A percentile compares a stretch with the other conserved stretches of the same genome.
Conservation (phyloP, 2,797 vertebrate genomes). For the Enteromius radiatus region DNA sequence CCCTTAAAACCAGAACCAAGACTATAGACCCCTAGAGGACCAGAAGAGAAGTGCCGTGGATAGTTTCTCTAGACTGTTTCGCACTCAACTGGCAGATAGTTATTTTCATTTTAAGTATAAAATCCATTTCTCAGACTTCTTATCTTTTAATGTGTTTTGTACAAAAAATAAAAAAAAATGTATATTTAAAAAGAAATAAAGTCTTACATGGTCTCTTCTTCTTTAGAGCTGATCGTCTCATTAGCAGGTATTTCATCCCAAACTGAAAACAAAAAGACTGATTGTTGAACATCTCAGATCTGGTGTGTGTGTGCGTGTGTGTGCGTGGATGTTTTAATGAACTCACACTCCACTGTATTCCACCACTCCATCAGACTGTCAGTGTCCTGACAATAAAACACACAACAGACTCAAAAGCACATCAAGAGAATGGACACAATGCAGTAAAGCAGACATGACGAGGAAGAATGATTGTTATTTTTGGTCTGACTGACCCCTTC, state of each 20-base stretch:
- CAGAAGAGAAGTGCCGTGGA: no score
- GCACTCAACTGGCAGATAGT: background rate
- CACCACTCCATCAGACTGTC: slow-evolving; percentile 84
- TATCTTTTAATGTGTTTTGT: no score
- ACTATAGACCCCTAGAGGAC: no score
- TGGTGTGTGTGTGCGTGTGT: background rate
- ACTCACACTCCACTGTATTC: slow-evolving; percentile 81
- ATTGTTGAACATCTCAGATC: background rate
- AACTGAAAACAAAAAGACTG: slow-evolving; percentile 62
- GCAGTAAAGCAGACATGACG: background rate
- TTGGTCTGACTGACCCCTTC: slow-evolving; percentile 64
- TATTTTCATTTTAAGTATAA: background rate
- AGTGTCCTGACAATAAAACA: slow-evolving; percentile 72
- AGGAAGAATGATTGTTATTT: background rate
- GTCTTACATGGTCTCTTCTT: slow-evolving; percentile 73
- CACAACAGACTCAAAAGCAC: background rate
- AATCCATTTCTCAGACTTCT: background rate
- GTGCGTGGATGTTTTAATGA: background rate
- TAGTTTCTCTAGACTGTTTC: background rate
- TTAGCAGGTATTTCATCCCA: slow-evolving; percentile 80
- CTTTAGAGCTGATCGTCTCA: slow-evolving; percentile 59
- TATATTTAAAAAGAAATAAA: no score
- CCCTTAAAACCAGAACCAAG: background rate
- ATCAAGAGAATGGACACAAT: background rate
- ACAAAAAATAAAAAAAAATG: no score